Evolutionary conservation across 1,140 invertebrate species (phyloP).

Genomic region (Conus ventricosus): DNA sequence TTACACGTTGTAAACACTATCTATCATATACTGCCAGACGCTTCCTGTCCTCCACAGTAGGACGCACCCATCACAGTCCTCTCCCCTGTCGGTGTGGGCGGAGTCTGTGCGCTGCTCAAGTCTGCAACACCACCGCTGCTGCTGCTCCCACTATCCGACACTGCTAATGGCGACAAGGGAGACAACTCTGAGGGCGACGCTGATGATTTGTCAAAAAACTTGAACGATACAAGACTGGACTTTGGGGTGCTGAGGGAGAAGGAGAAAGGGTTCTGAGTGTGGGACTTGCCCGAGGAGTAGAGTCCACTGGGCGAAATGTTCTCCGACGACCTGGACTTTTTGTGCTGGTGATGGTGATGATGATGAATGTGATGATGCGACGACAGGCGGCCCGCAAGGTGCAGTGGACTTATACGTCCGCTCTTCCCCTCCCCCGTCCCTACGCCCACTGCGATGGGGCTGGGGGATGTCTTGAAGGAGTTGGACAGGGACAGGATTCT

Average conservation of each 20-base stretch:
- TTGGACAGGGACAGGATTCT: conserved; percentile 48
- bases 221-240: conserved; percentile 65
- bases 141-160: background rate
- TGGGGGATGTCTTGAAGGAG: conserved; percentile 36
- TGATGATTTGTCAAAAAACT: conserved; percentile 55
- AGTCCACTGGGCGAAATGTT: conserved; percentile 52
- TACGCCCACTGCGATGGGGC: conserved; percentile 5
- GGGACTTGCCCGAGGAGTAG: conserved; percentile 33
- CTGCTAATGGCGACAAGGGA: background rate
- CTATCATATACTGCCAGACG: background rate
- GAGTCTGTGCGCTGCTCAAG: background rate
- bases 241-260: conserved; percentile 68
- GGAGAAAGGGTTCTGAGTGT: conserved; percentile 60
- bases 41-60: background rate
- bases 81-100: background rate
- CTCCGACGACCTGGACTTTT: conserved; percentile 62
- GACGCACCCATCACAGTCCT: background rate
- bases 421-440: background rate
- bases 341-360: conserved; percentile 35
- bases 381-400: conserved; percentile 11
- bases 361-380: conserved; percentile 33
- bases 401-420: conserved; percentile 39
- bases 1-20: background rate
- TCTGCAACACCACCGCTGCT: no score
- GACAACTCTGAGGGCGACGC: background rate